Percentiles rank a stretch among this genome's conserved stretches.
Conservation (phyloP, 2,113 vertebrate genomes). For the Pollachius pollachius region DNA sequence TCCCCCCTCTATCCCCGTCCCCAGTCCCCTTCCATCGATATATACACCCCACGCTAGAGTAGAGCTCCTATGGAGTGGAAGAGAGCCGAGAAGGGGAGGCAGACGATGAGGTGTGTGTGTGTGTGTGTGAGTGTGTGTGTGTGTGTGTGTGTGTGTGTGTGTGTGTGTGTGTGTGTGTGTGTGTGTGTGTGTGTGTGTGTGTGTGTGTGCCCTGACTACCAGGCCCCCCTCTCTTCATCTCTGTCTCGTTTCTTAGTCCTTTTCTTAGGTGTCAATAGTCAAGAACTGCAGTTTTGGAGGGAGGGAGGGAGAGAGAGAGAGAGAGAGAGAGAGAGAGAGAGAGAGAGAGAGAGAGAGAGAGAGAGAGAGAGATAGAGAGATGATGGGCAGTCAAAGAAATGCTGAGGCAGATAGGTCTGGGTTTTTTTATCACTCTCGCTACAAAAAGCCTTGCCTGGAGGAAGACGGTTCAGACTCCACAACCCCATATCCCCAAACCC, state of each 20-base stretch:
- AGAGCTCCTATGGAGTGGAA: too few relatives aligned
- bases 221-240: slow-evolving; percentile 1
- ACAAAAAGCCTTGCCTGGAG: slow-evolving; percentile 33
- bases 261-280: slow-evolving; percentile 52
- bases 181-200: slow-evolving; percentile 12
- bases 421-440: slow-evolving; percentile 25
- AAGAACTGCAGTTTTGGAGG: slow-evolving; percentile 42
- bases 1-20: too few relatives aligned
- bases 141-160: slow-evolving; percentile 14
- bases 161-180: slow-evolving; percentile 14
- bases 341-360: too few relatives aligned
- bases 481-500: slow-evolving; percentile 14
- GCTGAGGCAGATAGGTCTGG: slow-evolving; percentile 53
- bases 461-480: slow-evolving; percentile 51
- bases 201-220: slow-evolving; percentile 23
- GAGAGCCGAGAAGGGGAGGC: too few relatives aligned
- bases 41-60: too few relatives aligned
- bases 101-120: background rate
- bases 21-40: too few relatives aligned
- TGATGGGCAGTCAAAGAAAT: slow-evolving; percentile 30
- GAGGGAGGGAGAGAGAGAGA: slow-evolving; percentile 54
- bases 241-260: slow-evolving; percentile 23
- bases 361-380: too few relatives aligned
- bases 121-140: slow-evolving; percentile 11
- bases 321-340: background rate